Percentiles rank a stretch among this genome's conserved stretches.
phyloP scores from a whole-genome alignment of 1,140 invertebrate species.

The Brachionus asplanchnoidis region DNA sequence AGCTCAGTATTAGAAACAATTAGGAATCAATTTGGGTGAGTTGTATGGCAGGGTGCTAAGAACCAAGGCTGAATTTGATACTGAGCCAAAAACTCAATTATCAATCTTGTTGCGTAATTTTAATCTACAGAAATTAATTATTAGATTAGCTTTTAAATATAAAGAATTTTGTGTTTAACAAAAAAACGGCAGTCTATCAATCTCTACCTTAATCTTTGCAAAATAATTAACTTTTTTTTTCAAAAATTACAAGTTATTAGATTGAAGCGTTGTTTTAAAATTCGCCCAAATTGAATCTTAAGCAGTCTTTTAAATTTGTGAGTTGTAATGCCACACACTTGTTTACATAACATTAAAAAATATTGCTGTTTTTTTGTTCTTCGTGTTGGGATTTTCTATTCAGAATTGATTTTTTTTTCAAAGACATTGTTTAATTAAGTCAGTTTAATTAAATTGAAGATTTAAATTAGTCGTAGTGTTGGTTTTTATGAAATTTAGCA shows the following conservation, averaged over 20 bases:
- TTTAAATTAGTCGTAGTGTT: too few relatives aligned
- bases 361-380: neutral
- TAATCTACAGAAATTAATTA: neutral
- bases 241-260: neutral
- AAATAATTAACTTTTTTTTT: neutral
- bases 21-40: conserved; percentile 1
- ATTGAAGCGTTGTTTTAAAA: neutral
- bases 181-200: neutral
- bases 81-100: neutral
- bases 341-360: neutral
- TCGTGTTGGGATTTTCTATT: neutral
- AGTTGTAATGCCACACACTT: neutral
- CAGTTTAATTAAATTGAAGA: too few relatives aligned
- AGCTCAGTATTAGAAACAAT: neutral
- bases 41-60: neutral
- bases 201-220: neutral
- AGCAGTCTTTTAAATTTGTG: neutral
- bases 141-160: neutral
- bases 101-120: neutral
- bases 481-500: too few relatives aligned
- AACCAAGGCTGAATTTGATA: neutral
- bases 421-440: too few relatives aligned
- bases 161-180: neutral
- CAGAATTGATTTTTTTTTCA: too few relatives aligned
- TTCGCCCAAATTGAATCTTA: neutral